Conservation (phyloP, 2,888 invertebrate genomes). For the Hoplodrina ambigua region DNA sequence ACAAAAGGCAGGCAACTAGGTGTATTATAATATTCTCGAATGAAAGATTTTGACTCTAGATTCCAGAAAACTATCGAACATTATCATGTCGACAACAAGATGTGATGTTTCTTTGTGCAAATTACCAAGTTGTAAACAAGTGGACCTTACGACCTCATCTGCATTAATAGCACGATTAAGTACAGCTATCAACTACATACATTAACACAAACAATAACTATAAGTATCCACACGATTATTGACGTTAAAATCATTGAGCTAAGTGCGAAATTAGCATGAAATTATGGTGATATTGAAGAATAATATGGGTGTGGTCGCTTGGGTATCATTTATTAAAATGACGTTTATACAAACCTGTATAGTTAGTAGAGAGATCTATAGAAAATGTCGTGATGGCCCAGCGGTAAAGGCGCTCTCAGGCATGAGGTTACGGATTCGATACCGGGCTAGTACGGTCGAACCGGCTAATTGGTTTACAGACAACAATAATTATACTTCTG, state of each 20-base stretch:
- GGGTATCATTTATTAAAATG: slow-evolving; percentile 33
- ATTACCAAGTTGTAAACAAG: slow-evolving; percentile 55
- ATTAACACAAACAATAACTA: neutral
- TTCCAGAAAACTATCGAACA: neutral
- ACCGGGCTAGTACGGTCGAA: too few species aligned
- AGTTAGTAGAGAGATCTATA: too few species aligned
- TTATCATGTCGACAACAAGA: slow-evolving; percentile 14
- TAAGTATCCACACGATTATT: slow-evolving; percentile 13
- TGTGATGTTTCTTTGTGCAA: slow-evolving; percentile 47
- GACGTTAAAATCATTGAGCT: neutral
- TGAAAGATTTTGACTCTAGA: neutral
- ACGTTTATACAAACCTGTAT: too few species aligned
- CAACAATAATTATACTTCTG: too few species aligned
- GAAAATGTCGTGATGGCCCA: too few species aligned
- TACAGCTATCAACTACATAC: slow-evolving; percentile 28
- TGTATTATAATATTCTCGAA: too few species aligned
- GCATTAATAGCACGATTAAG: slow-evolving; percentile 60
- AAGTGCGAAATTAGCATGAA: slow-evolving; percentile 15
- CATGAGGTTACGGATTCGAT: too few species aligned
- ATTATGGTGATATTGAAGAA: neutral
- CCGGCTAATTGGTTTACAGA: too few species aligned
- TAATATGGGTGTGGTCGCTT: slow-evolving; percentile 15
- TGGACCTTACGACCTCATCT: slow-evolving; percentile 61
- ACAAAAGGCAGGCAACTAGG: too few species aligned
- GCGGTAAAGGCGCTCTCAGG: too few species aligned